A percentile compares a stretch with the other conserved stretches of the same genome.
Conservation (phyloP, 2,113 vertebrate genomes). For the Brachionichthys hirsutus region DNA sequence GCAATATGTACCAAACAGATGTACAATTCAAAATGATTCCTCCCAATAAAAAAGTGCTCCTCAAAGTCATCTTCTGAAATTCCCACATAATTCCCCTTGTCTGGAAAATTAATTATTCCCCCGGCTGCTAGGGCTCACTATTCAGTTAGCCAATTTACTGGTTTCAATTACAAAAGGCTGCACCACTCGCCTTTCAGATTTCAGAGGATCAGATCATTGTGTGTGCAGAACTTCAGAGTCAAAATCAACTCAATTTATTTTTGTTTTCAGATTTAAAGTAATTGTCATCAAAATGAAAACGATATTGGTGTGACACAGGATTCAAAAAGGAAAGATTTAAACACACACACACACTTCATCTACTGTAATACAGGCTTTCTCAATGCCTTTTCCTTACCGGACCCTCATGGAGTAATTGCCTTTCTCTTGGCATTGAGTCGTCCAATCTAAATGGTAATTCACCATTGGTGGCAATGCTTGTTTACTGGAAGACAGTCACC, state of each 20-base stretch:
- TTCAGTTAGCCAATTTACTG: slow-evolving; percentile 63
- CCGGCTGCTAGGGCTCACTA: slow-evolving; percentile 33
- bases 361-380: slow-evolving; percentile 8
- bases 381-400: slow-evolving; percentile 25
- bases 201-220: slow-evolving; percentile 37
- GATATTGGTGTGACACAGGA: slow-evolving; percentile 30
- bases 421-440: slow-evolving; percentile 64
- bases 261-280: slow-evolving; percentile 42
- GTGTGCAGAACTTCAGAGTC: slow-evolving; percentile 14
- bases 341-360: slow-evolving; percentile 17
- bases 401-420: slow-evolving; percentile 60
- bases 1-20: slow-evolving; percentile 3
- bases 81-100: slow-evolving; percentile 42
- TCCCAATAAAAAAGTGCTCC: slow-evolving; percentile 38
- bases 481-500: slow-evolving; percentile 51
- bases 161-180: slow-evolving; percentile 66
- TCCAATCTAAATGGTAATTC: slow-evolving; percentile 81
- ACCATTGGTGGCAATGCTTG: slow-evolving; percentile 44
- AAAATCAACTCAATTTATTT: slow-evolving; percentile 19
- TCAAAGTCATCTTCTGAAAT: slow-evolving; percentile 19
- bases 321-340: slow-evolving; percentile 31
- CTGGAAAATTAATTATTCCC: slow-evolving; percentile 58
- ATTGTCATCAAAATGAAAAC: slow-evolving; percentile 29
- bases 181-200: slow-evolving; percentile 63
- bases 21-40: slow-evolving; percentile 10